Evolutionary conservation across 2,888 invertebrate species (phyloP), one percentile per base, ranked within the genome.

Genomic region (Cantharis lateralis): DNA sequence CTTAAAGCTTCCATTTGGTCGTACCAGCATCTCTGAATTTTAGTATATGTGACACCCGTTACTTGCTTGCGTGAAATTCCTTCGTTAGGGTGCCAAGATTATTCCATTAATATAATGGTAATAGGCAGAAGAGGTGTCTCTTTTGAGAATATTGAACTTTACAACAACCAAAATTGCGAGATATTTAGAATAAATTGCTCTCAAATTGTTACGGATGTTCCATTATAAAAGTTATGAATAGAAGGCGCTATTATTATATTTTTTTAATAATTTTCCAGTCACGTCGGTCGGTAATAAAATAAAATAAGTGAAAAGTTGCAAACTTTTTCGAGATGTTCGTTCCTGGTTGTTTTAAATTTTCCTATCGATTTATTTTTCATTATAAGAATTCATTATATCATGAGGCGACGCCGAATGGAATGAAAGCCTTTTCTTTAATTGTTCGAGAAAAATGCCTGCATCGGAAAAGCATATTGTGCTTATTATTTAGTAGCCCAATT

Each of bases 61-160:
- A 74, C 71, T 68, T 68, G 74, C 74, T 74, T 74, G 68, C 71
- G 68, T 71, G 74, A 77, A 74, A 74, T 77, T 77, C 77, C 77
- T 77, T 74, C 62, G 62, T 77, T 74, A 77, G 74, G 71, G 71
- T 74, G 74, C 71, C 77, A 81, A 82, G 82, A 83, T 83, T 82
- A 83, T 83, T 83, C 81, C 82, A 82, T 83, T 83, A 83, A 81
- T 80, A 79, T 81, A 80, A 82, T 78, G 78, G 78, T 77, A 74
- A 77, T 77, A 66, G 74, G 71, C 68, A 72, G 68, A 71, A 68
- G 62, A 68, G 70, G 64, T 64, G 70, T 64, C 64, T 64, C 68
- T 15, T 68, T 68, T 13, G 69, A 68, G 69, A 61, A 62, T 62
- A 74, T 63, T 68, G 15, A 66, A 66, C 64, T 66, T 66, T 66